phyloP scores from a whole-genome alignment of 2,888 invertebrate genomes.

The Tanytarsus gracilentus region DNA sequence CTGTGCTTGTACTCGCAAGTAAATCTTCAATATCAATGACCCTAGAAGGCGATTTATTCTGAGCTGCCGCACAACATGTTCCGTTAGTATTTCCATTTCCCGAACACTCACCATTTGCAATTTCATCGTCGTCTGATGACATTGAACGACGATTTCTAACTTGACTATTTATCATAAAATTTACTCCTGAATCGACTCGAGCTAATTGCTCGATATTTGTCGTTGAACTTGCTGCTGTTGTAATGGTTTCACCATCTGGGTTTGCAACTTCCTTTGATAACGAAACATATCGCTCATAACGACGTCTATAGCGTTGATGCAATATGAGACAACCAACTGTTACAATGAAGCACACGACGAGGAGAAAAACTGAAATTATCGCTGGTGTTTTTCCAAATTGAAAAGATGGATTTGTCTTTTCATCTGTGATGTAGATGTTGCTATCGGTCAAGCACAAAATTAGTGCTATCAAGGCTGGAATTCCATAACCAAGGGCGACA shows the following conservation, averaged over 20 bases:
- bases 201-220: slow-evolving; percentile 32
- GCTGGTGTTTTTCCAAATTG: slow-evolving; percentile 71
- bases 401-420: slow-evolving; percentile 63
- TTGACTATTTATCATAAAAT: slow-evolving; percentile 31
- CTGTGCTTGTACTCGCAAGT: slow-evolving; percentile 32
- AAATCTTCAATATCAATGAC: slow-evolving; percentile 60
- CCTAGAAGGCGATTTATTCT: slow-evolving; percentile 32
- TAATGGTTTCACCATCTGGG: slow-evolving; percentile 35
- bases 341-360: slow-evolving; percentile 73
- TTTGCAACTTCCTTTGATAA: slow-evolving; percentile 51
- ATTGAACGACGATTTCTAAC: slow-evolving; percentile 36
- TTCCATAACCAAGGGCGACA: slow-evolving; percentile 47
- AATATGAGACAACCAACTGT: slow-evolving; percentile 73
- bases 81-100: slow-evolving; percentile 36
- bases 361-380: slow-evolving; percentile 62
- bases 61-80: slow-evolving; percentile 31
- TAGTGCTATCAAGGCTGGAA: slow-evolving; percentile 58
- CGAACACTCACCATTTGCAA: slow-evolving; percentile 36
- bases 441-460: slow-evolving; percentile 52
- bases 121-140: slow-evolving; percentile 39
- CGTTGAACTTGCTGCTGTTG: slow-evolving; percentile 40
- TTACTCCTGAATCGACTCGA: slow-evolving; percentile 31
- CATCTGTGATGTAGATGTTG: slow-evolving; percentile 45
- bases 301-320: slow-evolving; percentile 68
- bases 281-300: slow-evolving; percentile 56